A percentile compares a stretch with the other conserved stretches of the same genome.
Conservation (phyloP, 2,888 invertebrate species). For the Leuctra nigra region DNA sequence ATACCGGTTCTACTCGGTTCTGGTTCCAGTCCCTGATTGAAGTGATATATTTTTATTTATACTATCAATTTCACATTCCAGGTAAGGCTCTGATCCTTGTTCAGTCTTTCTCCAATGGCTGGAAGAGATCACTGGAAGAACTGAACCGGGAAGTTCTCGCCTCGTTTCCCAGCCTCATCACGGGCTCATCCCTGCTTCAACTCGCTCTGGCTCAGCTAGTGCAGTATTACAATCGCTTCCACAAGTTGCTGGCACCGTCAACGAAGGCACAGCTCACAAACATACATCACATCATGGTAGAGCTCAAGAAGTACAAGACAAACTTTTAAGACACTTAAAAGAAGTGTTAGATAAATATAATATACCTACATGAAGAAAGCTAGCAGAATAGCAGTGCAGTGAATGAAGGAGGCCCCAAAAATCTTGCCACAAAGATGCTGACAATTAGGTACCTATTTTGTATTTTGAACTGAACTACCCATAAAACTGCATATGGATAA, state of each 20-base stretch:
- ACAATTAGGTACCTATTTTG: too few relatives aligned
- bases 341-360: too few relatives aligned
- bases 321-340: constrained; percentile 21
- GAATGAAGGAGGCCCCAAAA: too few relatives aligned
- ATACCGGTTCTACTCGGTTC: too few relatives aligned
- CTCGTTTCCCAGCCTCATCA: constrained; percentile 93
- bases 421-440: too few relatives aligned
- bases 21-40: neutral
- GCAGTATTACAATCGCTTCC: constrained; percentile 96
- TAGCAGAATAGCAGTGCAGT: too few relatives aligned
- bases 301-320: constrained; percentile 97
- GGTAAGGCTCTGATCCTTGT: constrained; percentile 79
- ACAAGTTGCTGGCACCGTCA: constrained; percentile 83
- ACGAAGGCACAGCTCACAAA: constrained; percentile 87
- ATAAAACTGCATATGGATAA: too few relatives aligned
- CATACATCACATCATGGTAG: constrained; percentile 98
- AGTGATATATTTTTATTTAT: neutral
- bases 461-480: too few relatives aligned
- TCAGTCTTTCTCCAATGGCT: constrained; percentile 81
- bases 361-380: too few relatives aligned
- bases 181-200: constrained; percentile 91
- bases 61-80: constrained; percentile 28
- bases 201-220: constrained; percentile 91
- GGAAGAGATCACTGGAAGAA: constrained; percentile 93
- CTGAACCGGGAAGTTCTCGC: constrained; percentile 90